Evolutionary conservation across 2,797 vertebrate genomes (phyloP).

Genomic region (Strix occidentalis): DNA sequence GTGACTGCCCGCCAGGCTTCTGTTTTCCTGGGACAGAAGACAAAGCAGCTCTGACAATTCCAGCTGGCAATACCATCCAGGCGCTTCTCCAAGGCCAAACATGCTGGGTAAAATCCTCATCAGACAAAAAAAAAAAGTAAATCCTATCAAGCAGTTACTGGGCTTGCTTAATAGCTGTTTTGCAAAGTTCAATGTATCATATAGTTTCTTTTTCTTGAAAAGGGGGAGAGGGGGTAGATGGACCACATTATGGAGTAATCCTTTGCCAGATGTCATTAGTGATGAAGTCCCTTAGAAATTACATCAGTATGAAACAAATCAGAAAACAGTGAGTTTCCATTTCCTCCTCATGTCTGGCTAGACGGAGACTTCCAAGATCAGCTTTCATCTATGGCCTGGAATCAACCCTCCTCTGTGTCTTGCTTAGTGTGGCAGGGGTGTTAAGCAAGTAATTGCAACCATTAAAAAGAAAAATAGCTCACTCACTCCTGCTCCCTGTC

Average conservation of each 20-base stretch:
- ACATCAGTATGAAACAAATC: slow-evolving; percentile 35
- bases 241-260: neutral
- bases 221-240: neutral
- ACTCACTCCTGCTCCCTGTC: neutral
- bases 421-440: neutral
- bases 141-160: slow-evolving; percentile 10
- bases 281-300: slow-evolving; percentile 42
- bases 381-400: slow-evolving; percentile 16
- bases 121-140: neutral
- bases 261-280: slow-evolving; percentile 40
- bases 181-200: neutral
- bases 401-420: neutral
- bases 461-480: slow-evolving; percentile 36
- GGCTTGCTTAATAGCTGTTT: slow-evolving; percentile 39
- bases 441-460: slow-evolving; percentile 36
- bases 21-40: slow-evolving; percentile 67
- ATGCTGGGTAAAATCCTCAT: slow-evolving; percentile 58
- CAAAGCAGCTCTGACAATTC: slow-evolving; percentile 67
- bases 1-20: slow-evolving; percentile 53
- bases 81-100: slow-evolving; percentile 60
- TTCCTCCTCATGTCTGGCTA: slow-evolving; percentile 27
- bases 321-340: slow-evolving; percentile 46
- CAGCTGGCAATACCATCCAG: slow-evolving; percentile 64
- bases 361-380: slow-evolving; percentile 26
- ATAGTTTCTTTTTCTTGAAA: slow-evolving; percentile 29